Base-by-base conservation (phyloP, 2,797 vertebrate species). In the Phataginus tricuspis region DNA sequence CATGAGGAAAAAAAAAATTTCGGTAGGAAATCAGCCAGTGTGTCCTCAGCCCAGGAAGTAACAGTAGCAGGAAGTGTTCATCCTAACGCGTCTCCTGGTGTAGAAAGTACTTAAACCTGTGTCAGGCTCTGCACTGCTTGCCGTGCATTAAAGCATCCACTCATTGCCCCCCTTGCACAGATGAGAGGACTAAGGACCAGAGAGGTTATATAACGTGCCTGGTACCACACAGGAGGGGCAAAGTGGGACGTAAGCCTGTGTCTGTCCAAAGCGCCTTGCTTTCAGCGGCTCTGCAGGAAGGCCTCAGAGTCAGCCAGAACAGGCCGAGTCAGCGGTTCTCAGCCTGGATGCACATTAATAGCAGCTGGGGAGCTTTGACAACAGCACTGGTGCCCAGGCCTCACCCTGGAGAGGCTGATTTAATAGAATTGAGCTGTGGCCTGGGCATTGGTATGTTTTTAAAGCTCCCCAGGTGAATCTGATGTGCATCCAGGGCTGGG, bases 391-490 rank as follows among this genome's bases (percentile, higher is more conserved):
- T 64, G 72, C 80, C 66, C 55, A 9, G 63, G 27, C 16, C 42
- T 59, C 71, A 77, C 77, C 69, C n/a, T 0, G 1, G 42, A 83
- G 72, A 72, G 57, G 11, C 91, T 45, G 49, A 39, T 1, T 64
- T 94, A 92, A 96, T 95, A 82, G 88, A 90, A 66, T 64, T 25
- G 80, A 69, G 72, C 87, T 13, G 42, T 0, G 7, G 90, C 42
- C 77, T 45, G 49, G 84, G 87, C 61, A 37, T 37, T 4, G 0
- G 51, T 16, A 10, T 16, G 61, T 49, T 83, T 55, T 68, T 83
- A 79, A 45, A 85, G 87, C 80, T 94, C 95, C 93, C 92, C 85
- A 34, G 86, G 90, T 92, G 63, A 72, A 16, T 23, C 39, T 51
- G 19, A 12, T 45, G 51, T 59, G 87, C 77, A 49, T 49, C 42